Base-by-base conservation (phyloP, 2,113 vertebrate genomes). In the Macaca nemestrina region DNA sequence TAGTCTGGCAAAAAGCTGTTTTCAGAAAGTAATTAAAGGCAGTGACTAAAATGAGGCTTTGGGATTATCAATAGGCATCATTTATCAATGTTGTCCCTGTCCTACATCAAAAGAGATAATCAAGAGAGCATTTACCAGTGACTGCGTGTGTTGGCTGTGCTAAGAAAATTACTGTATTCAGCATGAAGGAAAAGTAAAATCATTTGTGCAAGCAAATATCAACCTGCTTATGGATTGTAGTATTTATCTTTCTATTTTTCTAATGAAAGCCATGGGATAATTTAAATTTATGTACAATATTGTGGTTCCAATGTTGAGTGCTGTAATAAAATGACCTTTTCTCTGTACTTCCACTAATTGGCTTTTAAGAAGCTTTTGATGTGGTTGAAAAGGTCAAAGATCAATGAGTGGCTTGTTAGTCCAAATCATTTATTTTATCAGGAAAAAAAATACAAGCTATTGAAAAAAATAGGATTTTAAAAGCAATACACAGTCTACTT, bases 331-430 rank as follows among this genome's bases (percentile, higher is more conserved):
- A 95, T 93, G 98, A 97, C 81, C 93, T 98, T 98, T 98, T 93
- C 92, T 94, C 91, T 98, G 78, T 97, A 88, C 93, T 97, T 88
- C 40, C 48, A 92, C 94, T 98, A 97, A 98, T 97, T 97, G 96
- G 86, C 97, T 97, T 97, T 98, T 97, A 94, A 96, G 94, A 98
- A 97, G 95, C 95, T 98, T 98, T 98, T 98, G 96, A 98, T 98
- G 93, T 95, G 93, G 88, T 89, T 95, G 87, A 80, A 85, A 97
- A 98, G 98, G 95, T 97, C 98, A 98, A 97, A 98, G 98, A 98
- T 98, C 98, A 98, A 93, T 98, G 96, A 98, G 96, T 98, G 96
- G 92, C 97, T 97, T 97, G 93, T 98, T 98, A 97, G 97, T 97
- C 98, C 97, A 98, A 98, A 98, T 98, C 68, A 52, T 98, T 98